Conservation (phyloP, 2,888 invertebrate species). For the Dryocosmus kuriphilus region DNA sequence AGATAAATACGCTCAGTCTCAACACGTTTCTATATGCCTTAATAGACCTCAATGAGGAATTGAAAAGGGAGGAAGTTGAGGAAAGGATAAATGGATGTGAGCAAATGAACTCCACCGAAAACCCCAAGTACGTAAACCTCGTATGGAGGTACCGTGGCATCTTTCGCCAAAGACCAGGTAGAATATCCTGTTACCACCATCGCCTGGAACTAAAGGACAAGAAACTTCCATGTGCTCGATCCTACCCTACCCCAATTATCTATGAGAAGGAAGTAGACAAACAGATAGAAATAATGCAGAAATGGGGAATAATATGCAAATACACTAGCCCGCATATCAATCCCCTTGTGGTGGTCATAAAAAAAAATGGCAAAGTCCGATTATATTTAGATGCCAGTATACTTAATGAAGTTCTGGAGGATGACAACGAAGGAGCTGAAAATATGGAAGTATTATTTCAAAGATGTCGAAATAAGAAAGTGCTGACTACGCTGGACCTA, state of each 20-base stretch:
- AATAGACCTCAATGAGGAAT: background rate
- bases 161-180: background rate
- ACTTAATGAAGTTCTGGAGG: background rate
- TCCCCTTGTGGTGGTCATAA: background rate
- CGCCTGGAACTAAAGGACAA: background rate
- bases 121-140: too few relatives aligned
- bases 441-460: background rate
- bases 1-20: background rate
- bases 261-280: background rate
- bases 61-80: too few relatives aligned
- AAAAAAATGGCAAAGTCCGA: background rate
- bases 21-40: background rate
- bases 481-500: background rate
- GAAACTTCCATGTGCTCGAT: too few relatives aligned
- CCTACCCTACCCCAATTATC: background rate
- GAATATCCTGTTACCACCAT: background rate
- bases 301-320: background rate
- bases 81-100: too few relatives aligned
- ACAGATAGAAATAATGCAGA: background rate
- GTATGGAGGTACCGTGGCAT: too few relatives aligned
- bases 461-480: background rate
- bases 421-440: background rate
- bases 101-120: too few relatives aligned
- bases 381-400: background rate
- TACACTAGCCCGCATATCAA: too few relatives aligned